Percentiles rank a stretch among this genome's conserved stretches.
Evolutionary conservation across 2,888 invertebrate genomes (phyloP).

Genomic region (Papilio protenor): DNA sequence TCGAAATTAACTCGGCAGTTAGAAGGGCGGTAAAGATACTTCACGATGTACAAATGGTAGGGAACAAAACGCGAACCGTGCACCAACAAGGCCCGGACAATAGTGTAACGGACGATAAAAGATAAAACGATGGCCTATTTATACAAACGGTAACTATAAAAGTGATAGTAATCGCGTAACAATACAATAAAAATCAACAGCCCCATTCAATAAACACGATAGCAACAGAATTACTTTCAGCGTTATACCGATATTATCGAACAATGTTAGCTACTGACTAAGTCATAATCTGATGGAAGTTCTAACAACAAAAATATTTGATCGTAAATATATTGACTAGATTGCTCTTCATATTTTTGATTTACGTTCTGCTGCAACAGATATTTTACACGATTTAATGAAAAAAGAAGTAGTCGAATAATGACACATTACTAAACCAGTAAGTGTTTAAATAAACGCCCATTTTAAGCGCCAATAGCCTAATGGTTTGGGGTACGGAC

Average conservation of each 20-base stretch:
- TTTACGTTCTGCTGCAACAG: too few species aligned
- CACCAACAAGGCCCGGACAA: slow-evolving; percentile 48
- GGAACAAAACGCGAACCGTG: slow-evolving; percentile 46
- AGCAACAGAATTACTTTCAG: slow-evolving; percentile 56
- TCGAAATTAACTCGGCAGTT: slow-evolving; percentile 35
- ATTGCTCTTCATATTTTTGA: too few species aligned
- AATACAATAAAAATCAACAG: slow-evolving; percentile 68
- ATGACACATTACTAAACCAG: not conserved
- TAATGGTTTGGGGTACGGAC: too few species aligned
- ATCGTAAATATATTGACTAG: not conserved
- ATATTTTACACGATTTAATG: not conserved
- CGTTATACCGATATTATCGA: slow-evolving; percentile 47
- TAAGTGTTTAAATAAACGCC: not conserved
- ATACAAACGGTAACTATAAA: slow-evolving; percentile 63
- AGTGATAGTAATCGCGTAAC: slow-evolving; percentile 64
- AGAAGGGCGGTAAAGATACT: slow-evolving; percentile 3
- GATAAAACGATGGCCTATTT: slow-evolving; percentile 65
- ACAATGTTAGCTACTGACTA: slow-evolving; percentile 21
- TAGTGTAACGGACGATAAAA: slow-evolving; percentile 58
- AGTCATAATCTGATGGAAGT: not conserved
- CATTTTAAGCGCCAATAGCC: too few species aligned
- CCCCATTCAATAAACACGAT: slow-evolving; percentile 61
- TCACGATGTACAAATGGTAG: slow-evolving; percentile 37
- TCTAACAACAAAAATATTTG: not conserved
- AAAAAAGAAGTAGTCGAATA: not conserved